Evolutionary conservation across 2,888 invertebrate species (phyloP), one percentile per base, ranked within the genome.

Genomic region (Tricholauxania praeusta): DNA sequence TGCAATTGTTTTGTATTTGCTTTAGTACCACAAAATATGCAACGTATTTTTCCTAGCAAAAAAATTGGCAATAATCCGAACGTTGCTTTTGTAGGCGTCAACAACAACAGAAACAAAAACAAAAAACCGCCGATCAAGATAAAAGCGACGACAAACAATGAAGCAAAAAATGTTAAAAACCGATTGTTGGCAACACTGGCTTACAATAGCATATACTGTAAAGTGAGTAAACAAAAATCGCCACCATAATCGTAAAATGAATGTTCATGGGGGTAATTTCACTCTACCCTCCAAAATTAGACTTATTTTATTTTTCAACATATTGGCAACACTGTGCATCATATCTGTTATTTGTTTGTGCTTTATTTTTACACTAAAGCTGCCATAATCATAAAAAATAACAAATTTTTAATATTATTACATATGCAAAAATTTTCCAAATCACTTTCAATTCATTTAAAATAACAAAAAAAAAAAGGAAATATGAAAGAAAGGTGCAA

Each of bases 21-120:
- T 72, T 39, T 15, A 51, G 74, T 77, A 71, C 79, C 76, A 77
- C 77, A 80, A 82, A 82, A 79, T 82, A 80, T 81, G 80, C 81
- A 79, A 82, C 82, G 82, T 80, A 57, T 60, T 28, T 19, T 17
- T 53, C 2, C 5, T 12, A 53, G 69, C 57, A n/a, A 71, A 64
- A n/a, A 49, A 57, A 59, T 65, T 49, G 71, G 48, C 71, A 17
- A 57, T 57, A 63, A 71, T 71, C 71, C 71, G 39, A 53, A 49
- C 49, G 55, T 52, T 60, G 12, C 17, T 62, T 32, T 48, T 39
- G 60, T 63, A 52, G 55, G 32, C 65, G 71, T 12, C 49, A n/a
- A 39, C 39, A n/a, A 51, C 22, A 15, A 47, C 48, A 67, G 17
- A 19, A 14, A n/a, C 14, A 19, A 17, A 12, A 17, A n/a, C n/a